phyloP scores from a whole-genome alignment of 2,113 vertebrate genomes.

The Serilophus lunatus region DNA sequence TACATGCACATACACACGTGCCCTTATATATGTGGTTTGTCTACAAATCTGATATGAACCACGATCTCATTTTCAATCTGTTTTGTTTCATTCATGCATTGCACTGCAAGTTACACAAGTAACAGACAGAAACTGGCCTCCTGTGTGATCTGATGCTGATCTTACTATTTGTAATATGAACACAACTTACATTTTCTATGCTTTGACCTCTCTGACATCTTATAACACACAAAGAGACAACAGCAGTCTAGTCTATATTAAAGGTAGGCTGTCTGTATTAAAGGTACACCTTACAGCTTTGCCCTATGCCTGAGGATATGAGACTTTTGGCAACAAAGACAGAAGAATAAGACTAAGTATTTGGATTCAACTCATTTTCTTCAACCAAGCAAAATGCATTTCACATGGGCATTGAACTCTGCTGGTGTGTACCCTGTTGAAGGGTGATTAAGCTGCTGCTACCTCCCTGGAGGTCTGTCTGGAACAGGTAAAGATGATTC shows the following conservation, averaged over 20 bases:
- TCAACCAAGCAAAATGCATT: neutral
- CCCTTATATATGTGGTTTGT: neutral
- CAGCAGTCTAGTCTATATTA: neutral
- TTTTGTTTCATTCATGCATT: neutral
- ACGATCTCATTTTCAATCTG: neutral
- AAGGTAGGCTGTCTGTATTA: neutral
- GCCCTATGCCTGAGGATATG: neutral
- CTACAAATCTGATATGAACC: neutral
- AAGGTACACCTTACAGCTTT: neutral
- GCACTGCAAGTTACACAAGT: neutral
- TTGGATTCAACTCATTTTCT: neutral
- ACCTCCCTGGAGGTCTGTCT: neutral
- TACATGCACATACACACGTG: fast-evolving
- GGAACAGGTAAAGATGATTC: neutral
- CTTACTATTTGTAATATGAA: neutral
- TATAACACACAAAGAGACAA: neutral
- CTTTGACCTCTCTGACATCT: neutral
- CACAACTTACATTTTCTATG: neutral
- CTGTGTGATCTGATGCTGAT: neutral
- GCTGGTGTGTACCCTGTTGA: neutral
- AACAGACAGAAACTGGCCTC: neutral
- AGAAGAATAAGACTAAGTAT: neutral
- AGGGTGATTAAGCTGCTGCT: neutral
- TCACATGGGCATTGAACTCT: neutral
- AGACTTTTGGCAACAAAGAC: neutral